Evolutionary conservation across 2,797 vertebrate genomes (phyloP).

Genomic region (Lagocephalus sceleratus): DNA sequence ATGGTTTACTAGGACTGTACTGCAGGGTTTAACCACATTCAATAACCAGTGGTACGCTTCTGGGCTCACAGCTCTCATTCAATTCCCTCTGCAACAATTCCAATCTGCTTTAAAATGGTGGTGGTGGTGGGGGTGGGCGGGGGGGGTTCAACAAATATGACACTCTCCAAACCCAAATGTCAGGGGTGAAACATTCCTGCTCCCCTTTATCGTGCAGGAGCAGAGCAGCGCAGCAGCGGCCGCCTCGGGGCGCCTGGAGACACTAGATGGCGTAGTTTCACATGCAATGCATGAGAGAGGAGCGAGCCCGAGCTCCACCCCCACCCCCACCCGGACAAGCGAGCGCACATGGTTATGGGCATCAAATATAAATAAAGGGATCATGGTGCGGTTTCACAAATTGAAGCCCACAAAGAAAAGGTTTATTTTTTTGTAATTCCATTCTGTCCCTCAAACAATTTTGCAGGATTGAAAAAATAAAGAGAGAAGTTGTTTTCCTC

Average conservation of each 20-base stretch:
- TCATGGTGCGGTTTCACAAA: slow-evolving; percentile 2
- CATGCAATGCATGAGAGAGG: slow-evolving; percentile 45
- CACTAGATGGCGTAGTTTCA: slow-evolving; percentile 79
- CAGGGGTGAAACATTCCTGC: slow-evolving; percentile 32
- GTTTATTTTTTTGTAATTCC: neutral
- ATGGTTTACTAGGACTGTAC: slow-evolving; percentile 3
- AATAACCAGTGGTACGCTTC: slow-evolving; percentile 3
- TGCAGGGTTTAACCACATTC: slow-evolving; percentile 9
- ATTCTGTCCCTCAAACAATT: neutral
- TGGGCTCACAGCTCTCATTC: neutral
- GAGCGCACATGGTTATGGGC: neutral
- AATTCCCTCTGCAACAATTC: neutral
- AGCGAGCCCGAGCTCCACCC: slow-evolving; percentile 9
- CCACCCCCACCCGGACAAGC: neutral
- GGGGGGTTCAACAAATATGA: slow-evolving; percentile 7
- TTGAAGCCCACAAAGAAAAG: neutral
- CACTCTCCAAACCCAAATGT: slow-evolving; percentile 38
- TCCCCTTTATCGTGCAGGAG: slow-evolving; percentile 13
- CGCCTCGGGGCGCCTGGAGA: neutral
- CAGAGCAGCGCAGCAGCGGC: neutral
- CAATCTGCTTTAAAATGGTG: slow-evolving; percentile 15
- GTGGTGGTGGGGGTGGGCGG: no score
- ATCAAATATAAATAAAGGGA: slow-evolving; percentile 1
- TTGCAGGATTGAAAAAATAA: neutral
- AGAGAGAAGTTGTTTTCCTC: neutral